Base-by-base conservation (phyloP, 2,797 vertebrate species). In the Amphiprion clarkii region DNA sequence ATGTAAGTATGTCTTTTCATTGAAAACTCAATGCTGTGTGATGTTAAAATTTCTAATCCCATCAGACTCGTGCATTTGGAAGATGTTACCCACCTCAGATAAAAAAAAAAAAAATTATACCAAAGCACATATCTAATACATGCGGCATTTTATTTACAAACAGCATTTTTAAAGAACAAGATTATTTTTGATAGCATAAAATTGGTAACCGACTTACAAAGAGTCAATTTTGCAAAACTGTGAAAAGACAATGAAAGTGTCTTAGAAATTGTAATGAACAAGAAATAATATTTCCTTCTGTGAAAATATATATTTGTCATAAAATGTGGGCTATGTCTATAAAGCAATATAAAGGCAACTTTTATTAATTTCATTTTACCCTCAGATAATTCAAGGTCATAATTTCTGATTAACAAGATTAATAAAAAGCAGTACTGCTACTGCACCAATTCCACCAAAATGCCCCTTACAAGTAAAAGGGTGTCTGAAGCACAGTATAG, bases 301-400 rank as follows among this genome's bases (percentile, higher is more conserved):
- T 97, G 96, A 99, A 98, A 98, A 99, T 97, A 98, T 96, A 97
- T 40, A 77, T 96, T 94, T 95, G 94, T 96, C 95, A 97, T 96
- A 97, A 98, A 98, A 96, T 95, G 95, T 96, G 75, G 78, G 71
- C 84, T 92, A 97, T 94, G 95, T 92, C 93, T 91, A 76, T 87
- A 90, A 95, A 96, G 89, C 76, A 94, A 94, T 96, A 96, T 94
- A 97, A 97, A 97, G 94, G 93, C 94, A 96, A 76, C 93, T 94
- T 94, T 87, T 89, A 92, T 95, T 94, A 93, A 79, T 91, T 91
- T 86, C 93, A 68, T 69, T 95, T 96, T 83, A 91, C 86, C 89
- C 87, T 94, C 88, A 92, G 93, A 95, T 94, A 96, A 97, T 95
- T 96, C 94, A 93, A 94, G 88, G 94, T 95, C 91, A 95, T 94